A percentile compares a stretch with the other conserved stretches of the same genome.
These are phyloP conservation scores for Tenrec ecaudatus DNA, from an alignment of 2,113 vertebrate genomes.

Conservation along the genomic window DNA sequence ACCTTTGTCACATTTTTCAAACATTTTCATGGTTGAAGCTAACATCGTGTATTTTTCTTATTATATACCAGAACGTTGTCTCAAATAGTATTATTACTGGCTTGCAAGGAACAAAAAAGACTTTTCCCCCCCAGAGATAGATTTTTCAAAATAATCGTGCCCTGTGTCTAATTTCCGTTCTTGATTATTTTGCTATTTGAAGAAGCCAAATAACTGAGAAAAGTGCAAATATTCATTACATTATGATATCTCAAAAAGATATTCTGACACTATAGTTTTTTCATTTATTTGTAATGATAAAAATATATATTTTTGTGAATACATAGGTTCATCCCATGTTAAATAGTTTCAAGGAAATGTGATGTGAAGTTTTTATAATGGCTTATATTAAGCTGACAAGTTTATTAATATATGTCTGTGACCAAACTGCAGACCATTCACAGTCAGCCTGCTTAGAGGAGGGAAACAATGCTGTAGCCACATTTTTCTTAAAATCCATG, in stretches of 20 bases:
- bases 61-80: no score
- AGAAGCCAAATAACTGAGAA: neutral
- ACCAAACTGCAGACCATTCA: neutral
- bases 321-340: neutral
- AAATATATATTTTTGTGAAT: neutral
- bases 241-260: neutral
- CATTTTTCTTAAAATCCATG: neutral
- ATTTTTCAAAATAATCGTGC: no score
- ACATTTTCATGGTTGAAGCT: no score
- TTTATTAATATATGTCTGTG: neutral
- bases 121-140: no score
- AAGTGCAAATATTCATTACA: neutral
- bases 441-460: neutral
- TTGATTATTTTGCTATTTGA: neutral
- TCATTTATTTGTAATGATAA: neutral
- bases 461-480: neutral
- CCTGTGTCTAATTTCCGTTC: no score
- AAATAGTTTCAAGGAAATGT: neutral
- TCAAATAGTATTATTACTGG: no score
- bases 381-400: neutral
- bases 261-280: neutral
- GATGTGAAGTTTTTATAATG: neutral
- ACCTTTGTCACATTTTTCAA: no score
- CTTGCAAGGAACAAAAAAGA: no score
- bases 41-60: no score